Base-by-base conservation (phyloP, 2,113 vertebrate species). In the Synodontis membranacea region DNA sequence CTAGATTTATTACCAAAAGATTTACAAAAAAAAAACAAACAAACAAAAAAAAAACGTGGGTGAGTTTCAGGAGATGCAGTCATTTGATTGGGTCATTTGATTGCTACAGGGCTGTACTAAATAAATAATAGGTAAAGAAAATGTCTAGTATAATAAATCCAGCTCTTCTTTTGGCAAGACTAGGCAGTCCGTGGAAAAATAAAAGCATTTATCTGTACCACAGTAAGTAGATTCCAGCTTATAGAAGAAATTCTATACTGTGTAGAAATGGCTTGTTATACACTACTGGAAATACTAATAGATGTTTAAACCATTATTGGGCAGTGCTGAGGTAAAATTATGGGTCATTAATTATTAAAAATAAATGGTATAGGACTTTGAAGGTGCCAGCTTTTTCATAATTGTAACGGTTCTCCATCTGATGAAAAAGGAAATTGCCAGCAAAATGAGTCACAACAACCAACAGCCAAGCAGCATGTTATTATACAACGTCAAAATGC, bases 1-100 rank as follows among this genome's bases (percentile, higher is more conserved):
- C 91, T 88, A 86, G 88, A 91, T 46, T 89, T 82, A 91, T 91
- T 91, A 86, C 75, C 42, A 81, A 84, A 87, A 89, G 80, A 70
- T 89, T 90, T 76, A 88, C 83, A 48, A 19, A 76, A n/a, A n/a
- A n/a, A n/a, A n/a, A n/a, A n/a, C n/a, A n/a, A n/a, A n/a, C n/a
- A n/a, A n/a, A n/a, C n/a, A n/a, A n/a, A n/a, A n/a, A n/a, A n/a
- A n/a, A 92, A 88, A 84, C 84, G 84, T 10, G 86, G 56, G 85
- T 10, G 1, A 76, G 37, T 84, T 86, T 93, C 80, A 75, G n/a
- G 52, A 70, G 17, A 23, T 89, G 89, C 85, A 31, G 21, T 44
- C 42, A 62, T 76, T 42, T 23, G 52, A 60, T 76, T 78, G 21
- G 28, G 72, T 58, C 46, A 58, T 5, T 10, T 42, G 25, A 78